Evolutionary conservation across 2,113 vertebrate species (phyloP), one percentile per base, ranked within the genome.

Genomic region (Zosterops hypoxanthus): DNA sequence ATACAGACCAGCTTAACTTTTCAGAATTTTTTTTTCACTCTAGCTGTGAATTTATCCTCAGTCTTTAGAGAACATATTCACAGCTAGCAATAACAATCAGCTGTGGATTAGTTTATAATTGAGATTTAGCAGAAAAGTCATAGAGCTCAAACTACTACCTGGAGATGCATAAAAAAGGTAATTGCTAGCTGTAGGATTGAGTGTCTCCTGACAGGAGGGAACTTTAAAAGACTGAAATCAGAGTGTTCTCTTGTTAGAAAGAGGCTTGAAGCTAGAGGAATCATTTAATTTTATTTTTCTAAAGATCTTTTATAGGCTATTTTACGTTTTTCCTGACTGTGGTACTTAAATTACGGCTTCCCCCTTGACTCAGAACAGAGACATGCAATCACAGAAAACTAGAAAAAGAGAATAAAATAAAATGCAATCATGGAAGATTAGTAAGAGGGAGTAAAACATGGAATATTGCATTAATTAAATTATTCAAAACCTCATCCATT

Each of bases 111-210:
- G 80, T 94, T 96, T 92, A 92, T 93, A 95, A 94, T 94, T 94
- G 92, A 86, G 86, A 73, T 56, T 94, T 94, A 96, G 41, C 47
- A 88, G 83, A 94, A 94, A 97, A 97, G 77, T 86, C 81, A 86
- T 26, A 92, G 88, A 94, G 72, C 83, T 96, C 84, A 94, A 96
- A 94, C 82, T 90, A 70, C 88, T 96, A 86, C 80, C 92, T 90
- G 79, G 86, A 93, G 94, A 81, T 93, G 49, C 80, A 68, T 94
- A 95, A 94, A 72, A 84, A 92, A 89, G 25, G 72, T 94, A 96
- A 97, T 94, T 97, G 72, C 89, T 92, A 95, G 81, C 83, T 91
- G 72, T 91, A 95, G 91, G 91, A 91, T 93, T 91, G 86, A 97
- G 94, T 84, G 72, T 91, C 63, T 94, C 42, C 50, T 68, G 64